Base-by-base conservation (phyloP, 2,888 invertebrate species). In the Sympetrum striolatum region DNA sequence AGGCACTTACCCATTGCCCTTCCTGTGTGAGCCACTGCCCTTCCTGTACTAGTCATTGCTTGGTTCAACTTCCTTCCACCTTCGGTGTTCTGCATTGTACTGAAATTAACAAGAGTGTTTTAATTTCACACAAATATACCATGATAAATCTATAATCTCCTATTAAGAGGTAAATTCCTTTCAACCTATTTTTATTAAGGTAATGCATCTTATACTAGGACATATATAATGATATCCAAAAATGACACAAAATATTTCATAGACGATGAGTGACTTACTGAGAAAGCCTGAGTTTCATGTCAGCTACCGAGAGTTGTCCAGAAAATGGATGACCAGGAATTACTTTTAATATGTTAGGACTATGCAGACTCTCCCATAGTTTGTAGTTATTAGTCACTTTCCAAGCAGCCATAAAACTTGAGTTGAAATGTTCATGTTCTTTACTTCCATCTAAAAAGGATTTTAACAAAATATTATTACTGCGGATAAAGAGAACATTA, bases 41-140 rank as follows among this genome's bases (percentile, higher is more conserved):
- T 96, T 48, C 98, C 98, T 2, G 99, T 98, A 91, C 97, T 97
- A 90, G 96, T 96, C 93, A 99, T 98, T 0, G 98, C 98, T 93
- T 98, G 98, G 93, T 98, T 98, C 91, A 99, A 95, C 94, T 98
- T 98, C 90, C 98, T 96, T 0, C 98, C 98, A 92, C 98, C 96
- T 94, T 99, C 99, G 64, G 98, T 97, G 93, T 97, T 98, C 92
- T 98, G 98, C 97, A 99, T 98, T 35, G 98, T 98, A 93, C 98
- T 98, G 93, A 64, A 94, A 93, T 92, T 91, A 91, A 91, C 90
- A 80, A 82, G 79, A 15, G 81, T 80, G 4, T n/a, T 64, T 64
- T 64, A 12, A 64, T 64, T 64, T 64, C n/a, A n/a, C n/a, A n/a
- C n/a, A n/a, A n/a, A n/a, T n/a, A n/a, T n/a, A n/a, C n/a, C n/a